Evolutionary conservation across 2,888 invertebrate genomes (phyloP).

Genomic region (Neuroscelio doddi): DNA sequence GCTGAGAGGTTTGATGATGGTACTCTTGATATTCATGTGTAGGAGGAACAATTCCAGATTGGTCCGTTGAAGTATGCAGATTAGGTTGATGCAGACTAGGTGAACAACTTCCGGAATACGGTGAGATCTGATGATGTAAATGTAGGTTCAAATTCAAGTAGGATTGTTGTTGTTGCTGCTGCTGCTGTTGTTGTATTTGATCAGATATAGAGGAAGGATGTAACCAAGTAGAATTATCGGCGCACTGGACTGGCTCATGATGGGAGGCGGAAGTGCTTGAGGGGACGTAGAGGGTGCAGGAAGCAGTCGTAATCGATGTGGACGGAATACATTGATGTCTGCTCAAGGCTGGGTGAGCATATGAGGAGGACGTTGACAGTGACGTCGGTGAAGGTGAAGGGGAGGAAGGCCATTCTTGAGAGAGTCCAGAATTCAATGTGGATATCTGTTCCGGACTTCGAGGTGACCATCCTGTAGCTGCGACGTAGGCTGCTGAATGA

Average conservation of each 20-base stretch:
- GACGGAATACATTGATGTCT: conserved; percentile 36
- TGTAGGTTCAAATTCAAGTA: conserved; percentile 69
- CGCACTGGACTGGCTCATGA: conserved; percentile 49
- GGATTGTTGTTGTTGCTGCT: conserved; percentile 75
- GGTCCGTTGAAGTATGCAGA: conserved; percentile 33
- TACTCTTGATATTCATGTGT: conserved; percentile 39
- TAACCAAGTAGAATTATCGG: conserved; percentile 61
- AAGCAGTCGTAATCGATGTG: conserved; percentile 44
- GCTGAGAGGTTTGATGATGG: conserved; percentile 46
- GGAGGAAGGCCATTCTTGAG: conserved; percentile 67
- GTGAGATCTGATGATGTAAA: conserved; percentile 67
- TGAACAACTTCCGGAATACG: conserved; percentile 40
- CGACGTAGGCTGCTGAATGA: conserved; percentile 67
- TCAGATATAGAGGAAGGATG: conserved; percentile 71
- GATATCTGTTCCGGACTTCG: conserved; percentile 64
- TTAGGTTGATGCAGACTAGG: conserved; percentile 33
- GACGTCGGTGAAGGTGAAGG: conserved; percentile 67
- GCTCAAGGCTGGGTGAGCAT: conserved; percentile 44
- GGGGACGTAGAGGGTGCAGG: conserved; percentile 65
- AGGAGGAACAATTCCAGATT: conserved; percentile 29
- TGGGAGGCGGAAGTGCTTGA: conserved; percentile 49
- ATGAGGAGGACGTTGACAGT: conserved; percentile 56
- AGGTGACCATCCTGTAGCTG: conserved; percentile 65
- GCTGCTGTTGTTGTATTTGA: conserved; percentile 75
- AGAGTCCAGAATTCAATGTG: conserved; percentile 33